A percentile compares a stretch with the other conserved stretches of the same genome.
phyloP scores from a whole-genome alignment of 2,797 vertebrate species.

The Momotus momota region DNA sequence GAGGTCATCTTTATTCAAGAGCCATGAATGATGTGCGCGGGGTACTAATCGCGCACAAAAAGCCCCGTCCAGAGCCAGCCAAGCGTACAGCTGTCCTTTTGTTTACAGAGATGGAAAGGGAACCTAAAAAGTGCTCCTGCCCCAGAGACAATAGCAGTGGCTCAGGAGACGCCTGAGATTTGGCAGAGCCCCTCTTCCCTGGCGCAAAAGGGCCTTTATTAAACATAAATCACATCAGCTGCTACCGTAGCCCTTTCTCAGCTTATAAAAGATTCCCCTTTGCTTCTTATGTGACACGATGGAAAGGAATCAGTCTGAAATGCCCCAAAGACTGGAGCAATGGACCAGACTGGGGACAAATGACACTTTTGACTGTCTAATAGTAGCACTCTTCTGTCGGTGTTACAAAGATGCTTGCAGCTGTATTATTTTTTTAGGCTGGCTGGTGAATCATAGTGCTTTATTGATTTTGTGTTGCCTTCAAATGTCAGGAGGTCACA shows the following conservation, averaged over 20 bases:
- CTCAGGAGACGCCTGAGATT: constrained; percentile 57
- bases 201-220: constrained; percentile 53
- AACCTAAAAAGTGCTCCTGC: constrained; percentile 65
- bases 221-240: constrained; percentile 68
- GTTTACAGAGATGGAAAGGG: constrained; percentile 62
- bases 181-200: constrained; percentile 57
- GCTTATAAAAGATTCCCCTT: constrained; percentile 53
- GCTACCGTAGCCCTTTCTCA: constrained; percentile 49
- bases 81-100: constrained; percentile 80
- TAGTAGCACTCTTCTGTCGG: neutral
- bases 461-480: constrained; percentile 20
- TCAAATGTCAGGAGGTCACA: neutral
- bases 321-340: neutral
- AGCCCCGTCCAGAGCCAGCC: constrained; percentile 64
- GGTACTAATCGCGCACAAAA: constrained; percentile 66
- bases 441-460: neutral
- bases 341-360: neutral
- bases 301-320: constrained; percentile 30
- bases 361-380: constrained; percentile 27
- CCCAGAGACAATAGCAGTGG: neutral
- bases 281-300: constrained; percentile 36
- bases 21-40: constrained; percentile 67
- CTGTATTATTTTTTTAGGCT: neutral
- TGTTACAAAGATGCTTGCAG: neutral
- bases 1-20: constrained; percentile 76